phyloP scores from a whole-genome alignment of 2,113 vertebrate genomes.

The Sigmodon hispidus region DNA sequence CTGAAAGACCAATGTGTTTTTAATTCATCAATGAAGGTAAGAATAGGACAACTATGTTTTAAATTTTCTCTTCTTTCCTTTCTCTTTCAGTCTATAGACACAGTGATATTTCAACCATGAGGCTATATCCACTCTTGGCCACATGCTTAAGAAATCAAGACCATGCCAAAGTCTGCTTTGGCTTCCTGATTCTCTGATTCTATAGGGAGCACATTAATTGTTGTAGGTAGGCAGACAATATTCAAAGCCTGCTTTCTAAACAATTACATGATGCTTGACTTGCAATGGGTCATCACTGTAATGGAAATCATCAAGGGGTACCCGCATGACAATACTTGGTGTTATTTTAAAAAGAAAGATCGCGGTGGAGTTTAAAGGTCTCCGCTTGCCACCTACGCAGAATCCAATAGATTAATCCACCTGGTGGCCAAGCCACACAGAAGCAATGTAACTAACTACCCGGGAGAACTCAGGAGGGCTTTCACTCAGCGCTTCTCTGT shows the following conservation, averaged over 20 bases:
- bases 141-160: background rate
- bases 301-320: background rate
- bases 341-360: background rate
- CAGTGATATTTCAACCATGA: fast-evolving
- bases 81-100: background rate
- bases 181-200: background rate
- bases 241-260: background rate
- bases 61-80: background rate
- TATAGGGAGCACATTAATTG: background rate
- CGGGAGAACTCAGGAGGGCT: background rate
- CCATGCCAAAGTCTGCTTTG: background rate
- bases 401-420: background rate
- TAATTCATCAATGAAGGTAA: slow-evolving; percentile 24
- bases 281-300: background rate
- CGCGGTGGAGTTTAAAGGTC: slow-evolving; percentile 21
- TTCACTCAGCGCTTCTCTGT: fast-evolving
- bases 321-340: background rate
- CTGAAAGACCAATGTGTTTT: slow-evolving; percentile 69
- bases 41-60: no score
- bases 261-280: background rate
- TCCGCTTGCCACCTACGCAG: background rate
- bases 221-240: background rate
- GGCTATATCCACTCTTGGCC: background rate
- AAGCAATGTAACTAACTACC: background rate
- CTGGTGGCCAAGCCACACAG: background rate